phyloP scores from a whole-genome alignment of 2,797 vertebrate genomes.

The Lacerta agilis region DNA sequence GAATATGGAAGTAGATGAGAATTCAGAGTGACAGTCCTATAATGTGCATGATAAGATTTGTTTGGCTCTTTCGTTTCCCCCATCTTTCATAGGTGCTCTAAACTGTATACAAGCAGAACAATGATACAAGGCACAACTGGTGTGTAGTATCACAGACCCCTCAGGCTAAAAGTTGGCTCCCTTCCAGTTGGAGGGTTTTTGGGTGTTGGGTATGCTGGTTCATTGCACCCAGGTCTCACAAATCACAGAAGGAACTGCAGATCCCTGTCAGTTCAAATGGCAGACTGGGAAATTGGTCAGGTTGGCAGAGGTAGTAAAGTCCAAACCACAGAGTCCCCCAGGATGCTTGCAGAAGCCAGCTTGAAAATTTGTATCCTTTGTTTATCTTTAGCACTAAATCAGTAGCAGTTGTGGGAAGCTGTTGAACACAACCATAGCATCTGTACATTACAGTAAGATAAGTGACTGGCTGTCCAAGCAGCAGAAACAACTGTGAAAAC shows the following conservation, averaged over 20 bases:
- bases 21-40: background rate
- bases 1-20: background rate
- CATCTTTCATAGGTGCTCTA: background rate
- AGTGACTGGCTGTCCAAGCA: background rate
- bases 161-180: background rate
- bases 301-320: background rate
- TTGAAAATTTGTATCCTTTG: background rate
- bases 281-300: background rate
- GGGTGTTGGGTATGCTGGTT: background rate
- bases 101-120: background rate
- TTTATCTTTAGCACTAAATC: constrained; percentile 7
- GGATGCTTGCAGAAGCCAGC: background rate
- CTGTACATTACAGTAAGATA: background rate
- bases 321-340: background rate
- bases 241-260: background rate
- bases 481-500: background rate
- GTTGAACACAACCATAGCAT: background rate
- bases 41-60: background rate
- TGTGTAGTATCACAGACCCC: background rate
- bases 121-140: background rate
- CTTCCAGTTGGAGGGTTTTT: background rate
- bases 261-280: background rate
- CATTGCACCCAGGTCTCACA: background rate
- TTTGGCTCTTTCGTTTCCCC: background rate
- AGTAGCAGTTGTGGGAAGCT: background rate